Conservation (phyloP, 2,113 vertebrate species). For the Lampris incognitus region DNA sequence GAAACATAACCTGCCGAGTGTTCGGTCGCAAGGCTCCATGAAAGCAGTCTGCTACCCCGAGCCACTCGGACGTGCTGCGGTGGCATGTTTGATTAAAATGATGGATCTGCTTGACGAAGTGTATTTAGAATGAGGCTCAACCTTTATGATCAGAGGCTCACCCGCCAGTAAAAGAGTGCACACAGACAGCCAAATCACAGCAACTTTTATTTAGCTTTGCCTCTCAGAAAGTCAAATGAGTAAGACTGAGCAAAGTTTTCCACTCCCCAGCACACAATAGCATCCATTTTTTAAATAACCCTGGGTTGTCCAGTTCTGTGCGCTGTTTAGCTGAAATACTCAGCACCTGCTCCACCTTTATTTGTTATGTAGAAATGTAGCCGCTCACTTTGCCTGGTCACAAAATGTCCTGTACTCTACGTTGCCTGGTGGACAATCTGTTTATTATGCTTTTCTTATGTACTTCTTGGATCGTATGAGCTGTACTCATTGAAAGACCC, state of each 20-base stretch:
- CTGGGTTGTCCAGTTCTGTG: conserved; percentile 21
- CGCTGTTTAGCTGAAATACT: conserved; percentile 21
- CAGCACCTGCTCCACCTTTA: conserved; percentile 36
- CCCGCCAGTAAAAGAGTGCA: neutral
- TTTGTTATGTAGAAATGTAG: conserved; percentile 25
- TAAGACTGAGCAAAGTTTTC: conserved; percentile 5
- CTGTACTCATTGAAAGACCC: conserved; percentile 37
- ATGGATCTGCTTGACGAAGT: neutral
- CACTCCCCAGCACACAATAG: neutral
- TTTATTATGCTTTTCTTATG: conserved; percentile 33
- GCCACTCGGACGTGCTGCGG: conserved; percentile 32
- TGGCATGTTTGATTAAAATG: conserved; percentile 25
- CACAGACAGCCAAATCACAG: neutral
- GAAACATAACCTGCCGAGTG: neutral
- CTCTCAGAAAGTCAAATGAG: neutral
- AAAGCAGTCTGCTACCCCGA: conserved; percentile 25
- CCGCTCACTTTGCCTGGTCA: conserved; percentile 5
- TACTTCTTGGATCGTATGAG: conserved; percentile 45
- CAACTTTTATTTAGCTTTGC: neutral
- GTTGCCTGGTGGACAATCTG: conserved; percentile 28
- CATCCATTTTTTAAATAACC: conserved; percentile 7
- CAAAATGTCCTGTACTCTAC: conserved; percentile 31
- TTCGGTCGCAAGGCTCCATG: conserved; percentile 31
- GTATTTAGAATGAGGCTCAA: neutral
- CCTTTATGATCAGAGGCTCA: neutral